phyloP scores from a whole-genome alignment of 2,888 invertebrate species.

The Platycheirus albimanus region DNA sequence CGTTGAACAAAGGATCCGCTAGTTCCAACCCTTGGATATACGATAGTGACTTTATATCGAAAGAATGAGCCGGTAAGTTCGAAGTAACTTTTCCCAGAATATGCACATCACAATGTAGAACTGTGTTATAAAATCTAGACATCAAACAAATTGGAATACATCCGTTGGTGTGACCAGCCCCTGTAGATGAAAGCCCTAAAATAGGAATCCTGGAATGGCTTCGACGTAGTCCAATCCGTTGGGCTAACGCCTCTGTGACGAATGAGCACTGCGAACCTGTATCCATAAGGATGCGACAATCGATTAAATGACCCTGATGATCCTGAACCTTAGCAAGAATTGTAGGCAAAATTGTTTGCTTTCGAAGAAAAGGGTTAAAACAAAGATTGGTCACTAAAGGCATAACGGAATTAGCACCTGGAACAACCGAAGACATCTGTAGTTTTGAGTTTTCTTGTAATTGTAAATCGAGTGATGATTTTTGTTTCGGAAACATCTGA shows the following conservation, averaged over 20 bases:
- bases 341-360: conserved; percentile 16
- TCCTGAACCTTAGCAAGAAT: background rate
- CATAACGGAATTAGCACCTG: background rate
- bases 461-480: too few relatives aligned
- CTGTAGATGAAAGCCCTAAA: background rate
- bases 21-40: background rate
- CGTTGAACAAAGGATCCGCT: background rate
- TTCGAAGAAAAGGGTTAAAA: background rate
- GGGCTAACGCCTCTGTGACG: background rate
- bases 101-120: background rate
- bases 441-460: background rate
- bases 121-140: background rate
- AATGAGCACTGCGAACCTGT: background rate
- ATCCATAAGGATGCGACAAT: background rate
- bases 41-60: background rate
- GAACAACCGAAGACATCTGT: background rate
- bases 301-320: background rate
- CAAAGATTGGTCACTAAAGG: background rate
- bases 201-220: conserved; percentile 4
- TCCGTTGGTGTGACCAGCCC: background rate
- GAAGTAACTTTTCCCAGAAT: background rate
- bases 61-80: background rate
- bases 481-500: background rate
- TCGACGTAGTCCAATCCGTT: background rate
- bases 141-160: background rate